phyloP scores from a whole-genome alignment of 1,140 invertebrate species.

The Drosophila seguyi region DNA sequence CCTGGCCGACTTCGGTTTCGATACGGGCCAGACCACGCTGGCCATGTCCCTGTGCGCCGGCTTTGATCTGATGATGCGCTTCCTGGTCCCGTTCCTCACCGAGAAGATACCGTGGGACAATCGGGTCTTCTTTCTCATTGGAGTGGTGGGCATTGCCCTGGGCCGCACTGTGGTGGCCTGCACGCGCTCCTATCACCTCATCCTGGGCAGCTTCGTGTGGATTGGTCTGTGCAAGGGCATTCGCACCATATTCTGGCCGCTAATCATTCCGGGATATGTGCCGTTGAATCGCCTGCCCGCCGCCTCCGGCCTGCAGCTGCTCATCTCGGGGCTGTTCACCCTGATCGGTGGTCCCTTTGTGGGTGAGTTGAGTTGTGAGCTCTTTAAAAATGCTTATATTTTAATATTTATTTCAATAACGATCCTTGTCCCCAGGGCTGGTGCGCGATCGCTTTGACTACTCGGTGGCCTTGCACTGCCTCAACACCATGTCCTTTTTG shows the following conservation, averaged over 20 bases:
- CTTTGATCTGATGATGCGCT: constrained; percentile 87
- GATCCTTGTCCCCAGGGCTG: constrained; percentile 71
- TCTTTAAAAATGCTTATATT: neutral
- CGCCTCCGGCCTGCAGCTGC: constrained; percentile 88
- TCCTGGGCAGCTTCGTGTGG: constrained; percentile 86
- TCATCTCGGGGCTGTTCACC: constrained; percentile 87
- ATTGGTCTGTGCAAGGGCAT: constrained; percentile 89
- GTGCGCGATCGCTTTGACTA: constrained; percentile 87
- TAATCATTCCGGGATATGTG: constrained; percentile 89
- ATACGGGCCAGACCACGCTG: constrained; percentile 87
- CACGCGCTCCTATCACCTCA: constrained; percentile 84
- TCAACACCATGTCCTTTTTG: constrained; percentile 88
- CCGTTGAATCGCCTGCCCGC: constrained; percentile 88
- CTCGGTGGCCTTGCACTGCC: constrained; percentile 87
- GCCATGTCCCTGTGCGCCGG: constrained; percentile 88
- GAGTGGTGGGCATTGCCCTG: constrained; percentile 88
- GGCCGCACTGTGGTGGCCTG: constrained; percentile 87
- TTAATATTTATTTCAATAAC: neutral
- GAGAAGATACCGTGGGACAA: constrained; percentile 88
- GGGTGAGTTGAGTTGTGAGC: constrained; percentile 82
- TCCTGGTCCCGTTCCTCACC: constrained; percentile 88
- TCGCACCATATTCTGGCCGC: constrained; percentile 88
- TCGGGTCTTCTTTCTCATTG: constrained; percentile 89
- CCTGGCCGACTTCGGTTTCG: constrained; percentile 87
- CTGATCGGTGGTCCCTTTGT: constrained; percentile 87